Conservation (phyloP, 2,113 vertebrate species). For the Oryzias woworae region DNA sequence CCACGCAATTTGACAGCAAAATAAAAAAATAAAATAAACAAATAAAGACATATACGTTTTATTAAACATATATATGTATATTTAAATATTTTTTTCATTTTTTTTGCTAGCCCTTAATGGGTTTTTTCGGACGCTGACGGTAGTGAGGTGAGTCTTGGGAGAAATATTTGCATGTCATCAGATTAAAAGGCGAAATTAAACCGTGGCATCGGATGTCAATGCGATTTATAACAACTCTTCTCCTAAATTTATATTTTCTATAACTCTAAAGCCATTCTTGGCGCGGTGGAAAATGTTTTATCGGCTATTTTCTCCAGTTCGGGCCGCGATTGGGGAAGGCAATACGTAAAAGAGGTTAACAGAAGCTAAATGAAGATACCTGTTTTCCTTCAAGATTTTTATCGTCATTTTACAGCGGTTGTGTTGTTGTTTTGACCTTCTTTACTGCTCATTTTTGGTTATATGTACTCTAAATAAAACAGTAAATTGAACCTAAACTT, state of each 20-base stretch:
- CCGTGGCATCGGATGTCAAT: no score
- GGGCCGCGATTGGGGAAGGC: no score
- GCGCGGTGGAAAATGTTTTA: not conserved
- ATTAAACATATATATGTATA: no score
- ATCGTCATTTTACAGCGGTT: constrained; percentile 1
- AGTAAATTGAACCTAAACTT: not conserved
- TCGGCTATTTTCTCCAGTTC: no score
- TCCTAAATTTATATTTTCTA: not conserved
- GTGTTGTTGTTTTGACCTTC: not conserved
- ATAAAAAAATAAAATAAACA: constrained; percentile 3
- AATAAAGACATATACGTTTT: not conserved
- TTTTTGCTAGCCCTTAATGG: constrained; percentile 14
- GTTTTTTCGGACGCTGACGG: constrained; percentile 1
- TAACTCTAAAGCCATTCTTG: not conserved
- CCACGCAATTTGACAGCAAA: constrained; percentile 10
- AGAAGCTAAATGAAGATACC: not conserved
- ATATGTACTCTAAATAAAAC: not conserved
- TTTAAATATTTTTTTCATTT: no score
- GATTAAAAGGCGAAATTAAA: not conserved
- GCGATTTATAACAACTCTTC: no score
- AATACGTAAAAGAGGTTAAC: not conserved
- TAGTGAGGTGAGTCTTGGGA: constrained; percentile 54
- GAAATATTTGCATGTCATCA: not conserved
- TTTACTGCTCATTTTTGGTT: not conserved
- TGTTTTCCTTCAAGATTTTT: constrained; percentile 14